phyloP scores from a whole-genome alignment of 2,888 invertebrate species.

The Stenodema calcarata region DNA sequence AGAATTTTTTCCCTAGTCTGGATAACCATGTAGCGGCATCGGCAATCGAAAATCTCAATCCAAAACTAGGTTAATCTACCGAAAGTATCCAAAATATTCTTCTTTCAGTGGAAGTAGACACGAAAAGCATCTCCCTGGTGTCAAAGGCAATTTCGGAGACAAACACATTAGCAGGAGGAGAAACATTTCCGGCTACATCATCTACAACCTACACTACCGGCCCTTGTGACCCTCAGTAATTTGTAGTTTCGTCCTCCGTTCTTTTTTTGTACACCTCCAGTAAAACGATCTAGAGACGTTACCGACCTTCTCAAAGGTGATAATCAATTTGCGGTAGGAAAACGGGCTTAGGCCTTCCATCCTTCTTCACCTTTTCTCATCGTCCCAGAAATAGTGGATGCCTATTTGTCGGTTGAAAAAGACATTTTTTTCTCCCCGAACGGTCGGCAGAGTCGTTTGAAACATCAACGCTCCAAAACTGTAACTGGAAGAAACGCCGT shows the following conservation, averaged over 20 bases:
- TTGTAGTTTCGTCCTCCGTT: neutral
- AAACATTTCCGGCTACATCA: neutral
- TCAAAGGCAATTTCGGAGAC: neutral
- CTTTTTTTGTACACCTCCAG: neutral
- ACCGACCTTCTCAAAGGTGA: neutral
- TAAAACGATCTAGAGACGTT: neutral
- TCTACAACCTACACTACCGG: neutral
- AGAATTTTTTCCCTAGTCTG: too few species aligned
- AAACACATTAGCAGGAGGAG: neutral
- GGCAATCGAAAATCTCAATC: too few species aligned
- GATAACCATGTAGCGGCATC: too few species aligned
- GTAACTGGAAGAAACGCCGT: neutral
- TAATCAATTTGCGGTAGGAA: slow-evolving; percentile 11
- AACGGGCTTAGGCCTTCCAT: neutral
- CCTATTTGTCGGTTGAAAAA: neutral
- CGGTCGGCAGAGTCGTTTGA: neutral
- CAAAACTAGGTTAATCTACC: too few species aligned
- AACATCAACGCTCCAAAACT: neutral
- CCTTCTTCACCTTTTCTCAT: neutral
- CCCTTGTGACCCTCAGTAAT: neutral
- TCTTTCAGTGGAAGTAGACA: too few species aligned
- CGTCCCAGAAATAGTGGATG: neutral
- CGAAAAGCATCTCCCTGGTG: neutral
- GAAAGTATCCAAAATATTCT: too few species aligned
- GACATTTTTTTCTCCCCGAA: neutral